These are phyloP conservation scores for Gambusia affinis DNA, from an alignment of 2,113 vertebrate genomes.

Conservation along the genomic window DNA sequence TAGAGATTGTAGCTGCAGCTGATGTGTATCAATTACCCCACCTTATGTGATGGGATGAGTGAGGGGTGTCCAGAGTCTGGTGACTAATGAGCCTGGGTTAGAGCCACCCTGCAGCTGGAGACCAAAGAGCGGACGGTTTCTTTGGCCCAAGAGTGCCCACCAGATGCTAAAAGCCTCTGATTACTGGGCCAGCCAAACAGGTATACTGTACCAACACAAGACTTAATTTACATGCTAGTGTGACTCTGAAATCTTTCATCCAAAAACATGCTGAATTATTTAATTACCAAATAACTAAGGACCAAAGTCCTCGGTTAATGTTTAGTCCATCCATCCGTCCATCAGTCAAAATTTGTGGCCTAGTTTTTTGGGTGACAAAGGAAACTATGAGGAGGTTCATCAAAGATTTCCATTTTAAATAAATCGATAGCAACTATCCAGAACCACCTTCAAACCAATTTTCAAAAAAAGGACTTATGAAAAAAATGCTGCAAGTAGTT, in stretches of 20 bases:
- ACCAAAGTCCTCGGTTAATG: too few relatives aligned
- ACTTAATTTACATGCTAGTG: slow-evolving; percentile 24
- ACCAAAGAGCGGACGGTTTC: slow-evolving; percentile 58
- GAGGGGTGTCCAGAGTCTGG: slow-evolving; percentile 68
- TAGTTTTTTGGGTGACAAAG: too few relatives aligned
- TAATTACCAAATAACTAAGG: too few relatives aligned
- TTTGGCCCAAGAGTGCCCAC: slow-evolving; percentile 60
- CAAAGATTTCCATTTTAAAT: background rate
- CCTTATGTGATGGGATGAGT: slow-evolving; percentile 77
- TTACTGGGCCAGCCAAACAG: slow-evolving; percentile 54
- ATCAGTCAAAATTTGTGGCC: too few relatives aligned
- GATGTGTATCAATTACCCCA: slow-evolving; percentile 75
- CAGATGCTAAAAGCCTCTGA: slow-evolving; percentile 70
- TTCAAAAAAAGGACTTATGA: too few relatives aligned
- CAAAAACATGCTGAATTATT: background rate
- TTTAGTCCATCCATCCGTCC: too few relatives aligned
- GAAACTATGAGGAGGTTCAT: background rate
- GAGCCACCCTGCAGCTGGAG: slow-evolving; percentile 67
- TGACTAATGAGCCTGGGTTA: slow-evolving; percentile 77
- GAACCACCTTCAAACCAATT: too few relatives aligned
- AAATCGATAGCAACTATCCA: background rate
- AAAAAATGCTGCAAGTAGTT: too few relatives aligned
- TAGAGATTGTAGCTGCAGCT: slow-evolving; percentile 60
- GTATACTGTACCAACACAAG: slow-evolving; percentile 41
- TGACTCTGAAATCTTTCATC: background rate